Percentiles rank a stretch among this genome's conserved stretches.
phyloP scores from a whole-genome alignment of 2,113 vertebrate species.

The Brachyistius frenatus region DNA sequence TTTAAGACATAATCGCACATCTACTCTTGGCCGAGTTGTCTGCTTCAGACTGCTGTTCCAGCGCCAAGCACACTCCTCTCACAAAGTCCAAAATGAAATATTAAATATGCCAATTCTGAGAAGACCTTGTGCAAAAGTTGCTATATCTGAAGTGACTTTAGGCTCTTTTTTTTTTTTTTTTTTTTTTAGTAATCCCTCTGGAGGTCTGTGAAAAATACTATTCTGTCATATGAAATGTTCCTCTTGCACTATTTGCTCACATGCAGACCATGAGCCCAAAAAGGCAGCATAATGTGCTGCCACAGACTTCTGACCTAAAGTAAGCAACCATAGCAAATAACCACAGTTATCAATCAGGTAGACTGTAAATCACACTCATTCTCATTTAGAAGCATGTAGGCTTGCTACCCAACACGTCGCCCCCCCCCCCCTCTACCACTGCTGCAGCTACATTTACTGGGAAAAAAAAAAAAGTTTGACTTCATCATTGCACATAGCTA shows the following conservation, averaged over 20 bases:
- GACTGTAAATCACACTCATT: too few species aligned
- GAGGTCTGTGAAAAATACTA: constrained; percentile 90
- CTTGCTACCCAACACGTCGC: too few species aligned
- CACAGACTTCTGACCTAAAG: too few species aligned
- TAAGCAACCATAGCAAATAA: too few species aligned
- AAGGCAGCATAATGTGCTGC: not conserved
- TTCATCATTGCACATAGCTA: too few species aligned
- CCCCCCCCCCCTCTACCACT: too few species aligned
- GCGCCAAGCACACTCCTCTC: not conserved
- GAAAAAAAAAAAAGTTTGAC: too few species aligned
- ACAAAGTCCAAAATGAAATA: constrained; percentile 12
- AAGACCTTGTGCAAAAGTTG: constrained; percentile 2
- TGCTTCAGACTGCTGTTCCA: constrained; percentile 9
- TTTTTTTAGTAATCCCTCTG: constrained; percentile 90
- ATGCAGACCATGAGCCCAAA: not conserved
- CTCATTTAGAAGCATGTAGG: too few species aligned
- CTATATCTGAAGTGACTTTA: constrained; percentile 80
- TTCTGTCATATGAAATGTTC: constrained; percentile 92
- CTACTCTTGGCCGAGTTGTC: constrained; percentile 80
- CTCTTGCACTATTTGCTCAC: constrained; percentile 82
- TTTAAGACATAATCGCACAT: constrained; percentile 77
- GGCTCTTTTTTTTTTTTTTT: not conserved
- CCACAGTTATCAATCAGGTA: too few species aligned
- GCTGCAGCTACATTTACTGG: too few species aligned
- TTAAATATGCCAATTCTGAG: constrained; percentile 18